These are phyloP conservation scores for Drosophila recens DNA, from an alignment of 2,888 invertebrate species.

Conservation along the genomic window DNA sequence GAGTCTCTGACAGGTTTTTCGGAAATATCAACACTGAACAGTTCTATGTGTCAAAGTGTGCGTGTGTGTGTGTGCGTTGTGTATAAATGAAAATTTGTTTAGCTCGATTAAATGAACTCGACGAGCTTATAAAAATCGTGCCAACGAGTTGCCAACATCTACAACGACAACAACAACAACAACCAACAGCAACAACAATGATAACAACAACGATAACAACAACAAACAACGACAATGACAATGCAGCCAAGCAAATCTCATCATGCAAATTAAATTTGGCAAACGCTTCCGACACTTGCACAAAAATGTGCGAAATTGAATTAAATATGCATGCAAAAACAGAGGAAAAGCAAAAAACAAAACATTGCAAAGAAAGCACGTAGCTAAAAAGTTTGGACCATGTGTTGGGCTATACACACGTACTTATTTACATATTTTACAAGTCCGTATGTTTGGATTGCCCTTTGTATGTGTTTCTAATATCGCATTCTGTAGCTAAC, in stretches of 20 bases:
- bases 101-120: constrained; percentile 70
- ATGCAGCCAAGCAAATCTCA: constrained; percentile 72
- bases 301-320: constrained; percentile 78
- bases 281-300: constrained; percentile 74
- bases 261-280: constrained; percentile 79
- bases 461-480: constrained; percentile 7
- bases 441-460: constrained; percentile 1
- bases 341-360: constrained; percentile 26
- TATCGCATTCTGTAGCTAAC: constrained; percentile 5
- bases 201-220: constrained; percentile 1
- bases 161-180: constrained; percentile 20
- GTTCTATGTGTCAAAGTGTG: neutral
- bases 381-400: constrained; percentile 51
- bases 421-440: constrained; percentile 12
- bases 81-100: constrained; percentile 69
- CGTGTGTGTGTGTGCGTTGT: constrained; percentile 20
- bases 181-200: neutral
- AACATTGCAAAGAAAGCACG: constrained; percentile 39
- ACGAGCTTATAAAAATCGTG: constrained; percentile 71
- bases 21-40: constrained; percentile 40
- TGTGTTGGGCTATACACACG: constrained; percentile 22
- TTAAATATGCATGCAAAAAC: constrained; percentile 76
- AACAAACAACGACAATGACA: constrained; percentile 18
- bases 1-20: constrained; percentile 60
- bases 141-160: constrained; percentile 67